Percentiles rank a stretch among this genome's conserved stretches.
These are phyloP conservation scores for Epirrhoe tristata DNA, from an alignment of 2,888 invertebrate species.

Conservation along the genomic window DNA sequence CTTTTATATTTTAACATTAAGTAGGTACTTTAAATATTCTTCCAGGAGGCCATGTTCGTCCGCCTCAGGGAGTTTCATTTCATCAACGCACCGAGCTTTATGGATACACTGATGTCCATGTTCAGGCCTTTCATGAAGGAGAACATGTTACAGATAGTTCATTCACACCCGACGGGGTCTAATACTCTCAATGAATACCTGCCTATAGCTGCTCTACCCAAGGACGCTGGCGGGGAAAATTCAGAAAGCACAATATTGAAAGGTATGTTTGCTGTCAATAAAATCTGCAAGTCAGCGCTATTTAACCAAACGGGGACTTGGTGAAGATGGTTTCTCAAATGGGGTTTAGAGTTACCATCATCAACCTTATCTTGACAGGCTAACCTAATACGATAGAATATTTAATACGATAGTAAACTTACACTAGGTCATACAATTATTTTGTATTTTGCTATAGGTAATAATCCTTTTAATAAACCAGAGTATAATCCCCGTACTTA, in stretches of 20 bases:
- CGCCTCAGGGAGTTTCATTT: constrained; percentile 88
- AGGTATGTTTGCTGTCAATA: constrained; percentile 45
- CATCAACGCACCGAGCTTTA: constrained; percentile 87
- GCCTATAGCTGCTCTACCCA: constrained; percentile 82
- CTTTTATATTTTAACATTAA: too few relatives aligned
- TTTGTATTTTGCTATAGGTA: too few relatives aligned
- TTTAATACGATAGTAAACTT: too few relatives aligned
- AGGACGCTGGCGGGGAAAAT: constrained; percentile 85
- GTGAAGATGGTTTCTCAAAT: neutral
- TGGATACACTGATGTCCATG: constrained; percentile 88
- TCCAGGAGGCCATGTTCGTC: constrained; percentile 87
- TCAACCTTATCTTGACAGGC: too few relatives aligned
- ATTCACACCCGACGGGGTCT: constrained; percentile 78
- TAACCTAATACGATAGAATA: neutral
- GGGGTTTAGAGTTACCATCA: neutral
- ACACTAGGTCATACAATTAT: too few relatives aligned
- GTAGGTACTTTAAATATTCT: constrained; percentile 12
- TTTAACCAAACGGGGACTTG: neutral
- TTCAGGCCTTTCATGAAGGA: constrained; percentile 90
- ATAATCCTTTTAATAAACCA: too few relatives aligned
- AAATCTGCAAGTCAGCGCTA: neutral
- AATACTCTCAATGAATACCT: constrained; percentile 80
- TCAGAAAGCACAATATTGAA: constrained; percentile 50
- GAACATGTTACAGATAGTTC: constrained; percentile 81
- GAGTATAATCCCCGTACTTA: too few relatives aligned